A percentile compares a stretch with the other conserved stretches of the same genome.
Evolutionary conservation across 2,888 invertebrate genomes (phyloP).

Genomic region (Clitarchus hookeri): DNA sequence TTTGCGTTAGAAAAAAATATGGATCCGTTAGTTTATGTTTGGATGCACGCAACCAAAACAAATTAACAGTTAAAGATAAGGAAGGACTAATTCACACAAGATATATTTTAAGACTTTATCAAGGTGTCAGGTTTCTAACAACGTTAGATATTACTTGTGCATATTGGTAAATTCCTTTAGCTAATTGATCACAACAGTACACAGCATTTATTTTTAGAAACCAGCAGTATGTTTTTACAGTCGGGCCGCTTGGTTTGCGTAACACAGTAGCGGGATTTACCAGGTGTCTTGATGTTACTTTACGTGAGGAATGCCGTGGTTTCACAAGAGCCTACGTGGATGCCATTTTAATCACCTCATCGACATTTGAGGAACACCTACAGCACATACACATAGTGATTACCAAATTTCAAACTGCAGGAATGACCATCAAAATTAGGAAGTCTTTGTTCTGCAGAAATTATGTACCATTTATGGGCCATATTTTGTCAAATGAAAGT

Average conservation of each 20-base stretch:
- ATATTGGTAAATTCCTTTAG: slow-evolving; percentile 42
- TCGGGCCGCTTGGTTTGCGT: slow-evolving; percentile 40
- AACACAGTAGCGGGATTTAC: slow-evolving; percentile 10
- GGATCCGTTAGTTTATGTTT: slow-evolving; percentile 34
- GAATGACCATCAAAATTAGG: slow-evolving; percentile 16
- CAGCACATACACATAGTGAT: neutral
- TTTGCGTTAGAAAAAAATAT: slow-evolving; percentile 38
- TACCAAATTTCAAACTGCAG: neutral
- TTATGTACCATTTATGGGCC: neutral
- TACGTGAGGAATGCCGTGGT: neutral
- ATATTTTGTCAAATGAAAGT: neutral
- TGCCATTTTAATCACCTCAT: neutral
- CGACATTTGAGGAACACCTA: slow-evolving; percentile 17
- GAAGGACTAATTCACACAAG: slow-evolving; percentile 38
- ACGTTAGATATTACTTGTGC: slow-evolving; percentile 38
- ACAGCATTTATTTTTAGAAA: slow-evolving; percentile 40
- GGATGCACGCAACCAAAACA: slow-evolving; percentile 34
- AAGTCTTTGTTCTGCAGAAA: slow-evolving; percentile 23
- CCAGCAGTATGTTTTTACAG: slow-evolving; percentile 36
- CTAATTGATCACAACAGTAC: slow-evolving; percentile 34
- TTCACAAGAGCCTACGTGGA: neutral
- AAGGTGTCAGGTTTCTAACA: slow-evolving; percentile 31
- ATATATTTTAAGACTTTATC: slow-evolving; percentile 34
- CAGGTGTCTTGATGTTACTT: neutral
- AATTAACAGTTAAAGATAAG: slow-evolving; percentile 36